phyloP scores from a whole-genome alignment of 2,888 invertebrate genomes.

The Platycheirus rosarum region DNA sequence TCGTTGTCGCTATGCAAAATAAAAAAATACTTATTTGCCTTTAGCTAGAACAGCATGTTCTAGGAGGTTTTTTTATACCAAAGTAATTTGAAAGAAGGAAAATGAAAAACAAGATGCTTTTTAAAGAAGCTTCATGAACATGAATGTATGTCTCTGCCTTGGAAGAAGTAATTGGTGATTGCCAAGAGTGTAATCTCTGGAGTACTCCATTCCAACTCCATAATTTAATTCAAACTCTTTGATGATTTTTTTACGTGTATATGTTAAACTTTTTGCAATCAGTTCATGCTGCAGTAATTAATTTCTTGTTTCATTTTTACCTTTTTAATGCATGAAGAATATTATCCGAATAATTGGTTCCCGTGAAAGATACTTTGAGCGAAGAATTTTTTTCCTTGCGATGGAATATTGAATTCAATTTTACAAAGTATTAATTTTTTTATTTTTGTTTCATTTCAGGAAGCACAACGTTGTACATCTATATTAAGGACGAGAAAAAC shows the following conservation, averaged over 20 bases:
- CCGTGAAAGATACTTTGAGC: conserved; percentile 3
- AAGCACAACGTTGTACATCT: conserved; percentile 29
- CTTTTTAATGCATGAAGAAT: conserved; percentile 30
- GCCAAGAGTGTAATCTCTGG: conserved; percentile 54
- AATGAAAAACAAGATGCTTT: conserved; percentile 27
- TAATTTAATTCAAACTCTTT: conserved; percentile 60
- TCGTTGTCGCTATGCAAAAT: conserved; percentile 35
- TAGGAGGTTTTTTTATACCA: conserved; percentile 3
- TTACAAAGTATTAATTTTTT: too few relatives aligned
- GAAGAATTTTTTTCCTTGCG: too few relatives aligned
- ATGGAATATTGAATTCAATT: too few relatives aligned
- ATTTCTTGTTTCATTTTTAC: conserved; percentile 42
- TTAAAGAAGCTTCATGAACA: conserved; percentile 32
- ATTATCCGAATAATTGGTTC: conserved; percentile 34
- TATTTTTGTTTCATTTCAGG: conserved; percentile 33
- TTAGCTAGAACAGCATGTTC: conserved; percentile 13
- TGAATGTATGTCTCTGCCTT: conserved; percentile 22
- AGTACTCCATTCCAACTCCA: too few relatives aligned
- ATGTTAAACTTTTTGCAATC: conserved; percentile 51
- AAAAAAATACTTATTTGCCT: conserved; percentile 48
- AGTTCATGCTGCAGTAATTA: conserved; percentile 47
- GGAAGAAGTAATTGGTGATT: conserved; percentile 60
- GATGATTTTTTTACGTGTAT: conserved; percentile 32
- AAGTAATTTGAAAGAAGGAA: conserved; percentile 31
- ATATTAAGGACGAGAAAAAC: conserved; percentile 28